A percentile compares a stretch with the other conserved stretches of the same genome.
Conservation (phyloP, 2,888 invertebrate genomes). For the Eristalis intricaria region DNA sequence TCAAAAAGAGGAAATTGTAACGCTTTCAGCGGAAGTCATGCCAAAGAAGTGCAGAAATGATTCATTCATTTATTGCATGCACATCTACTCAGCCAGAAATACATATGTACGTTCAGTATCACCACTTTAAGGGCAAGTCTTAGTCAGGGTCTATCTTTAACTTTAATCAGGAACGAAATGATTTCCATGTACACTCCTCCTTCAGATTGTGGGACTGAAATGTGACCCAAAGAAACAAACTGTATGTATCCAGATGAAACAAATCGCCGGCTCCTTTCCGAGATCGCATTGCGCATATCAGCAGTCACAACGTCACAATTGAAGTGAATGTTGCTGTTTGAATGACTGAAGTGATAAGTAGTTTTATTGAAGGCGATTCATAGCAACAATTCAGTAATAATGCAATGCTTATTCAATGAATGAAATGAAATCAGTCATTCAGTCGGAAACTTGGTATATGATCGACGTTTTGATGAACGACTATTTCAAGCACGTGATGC, state of each 20-base stretch:
- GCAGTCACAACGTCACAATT: background rate
- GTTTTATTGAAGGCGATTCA: background rate
- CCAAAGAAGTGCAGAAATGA: background rate
- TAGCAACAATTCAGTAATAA: background rate
- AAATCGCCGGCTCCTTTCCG: background rate
- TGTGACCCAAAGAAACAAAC: background rate
- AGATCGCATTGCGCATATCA: background rate
- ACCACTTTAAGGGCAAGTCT: background rate
- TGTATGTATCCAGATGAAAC: background rate
- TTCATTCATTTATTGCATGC: background rate
- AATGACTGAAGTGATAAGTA: background rate
- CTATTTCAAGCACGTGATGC: no score
- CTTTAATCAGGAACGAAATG: background rate
- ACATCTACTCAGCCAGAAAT: background rate
- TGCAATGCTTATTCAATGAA: no score
- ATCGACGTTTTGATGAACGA: no score
- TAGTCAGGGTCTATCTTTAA: background rate
- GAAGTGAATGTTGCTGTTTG: background rate
- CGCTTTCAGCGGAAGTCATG: constrained; percentile 1
- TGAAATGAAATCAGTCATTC: no score
- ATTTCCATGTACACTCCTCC: background rate
- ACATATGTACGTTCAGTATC: background rate
- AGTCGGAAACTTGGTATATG: no score
- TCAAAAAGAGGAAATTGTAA: background rate
- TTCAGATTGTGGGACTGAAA: background rate